Evolutionary conservation across 1,140 invertebrate genomes (phyloP), one percentile per base, ranked within the genome.

Genomic region (Homarus americanus): DNA sequence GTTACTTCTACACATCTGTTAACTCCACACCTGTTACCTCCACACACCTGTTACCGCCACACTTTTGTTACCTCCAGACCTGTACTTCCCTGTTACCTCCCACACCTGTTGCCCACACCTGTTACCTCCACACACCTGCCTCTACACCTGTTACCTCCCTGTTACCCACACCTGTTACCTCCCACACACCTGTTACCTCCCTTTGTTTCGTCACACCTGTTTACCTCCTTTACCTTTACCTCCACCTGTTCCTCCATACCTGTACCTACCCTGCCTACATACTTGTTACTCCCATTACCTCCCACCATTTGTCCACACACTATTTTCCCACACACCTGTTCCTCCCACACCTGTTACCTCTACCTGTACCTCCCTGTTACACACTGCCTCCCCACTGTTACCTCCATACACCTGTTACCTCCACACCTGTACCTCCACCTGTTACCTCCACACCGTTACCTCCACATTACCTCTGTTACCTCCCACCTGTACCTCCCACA

Each of bases 271-370:
- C 4, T 12, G 5, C 44, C 44, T 7, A 4, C 44, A 49, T 12
- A 49, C 44, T 12, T 49, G 44, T 49, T 41, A 78, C 34, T 34
- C n/a, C 66, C 93, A 94, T 93, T 93, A 34, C 28, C 41, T 5
- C 72, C 44, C 34, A n/a, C n/a, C n/a, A n/a, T n/a, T n/a, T n/a
- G n/a, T n/a, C n/a, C n/a, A n/a, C n/a, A n/a, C n/a, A n/a, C n/a
- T n/a, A n/a, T 58, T 32, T 20, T 3, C 28, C 7, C 24, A 24
- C 24, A 32, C 24, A 5, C 24, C 40, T n/a, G n/a, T n/a, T n/a
- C 34, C 17, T 34, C 1, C n/a, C 36, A 20, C 73, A 34, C 36
- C 34, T 12, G 28, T 5, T 28, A 44, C 24, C 80, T 53, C 58
- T 24, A 28, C 44, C 32, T 69, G 53, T 83, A 38, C 34, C 49